Evolutionary conservation across 2,797 vertebrate species (phyloP), one percentile per base, ranked within the genome.

Genomic region (Urophycis tenuis): DNA sequence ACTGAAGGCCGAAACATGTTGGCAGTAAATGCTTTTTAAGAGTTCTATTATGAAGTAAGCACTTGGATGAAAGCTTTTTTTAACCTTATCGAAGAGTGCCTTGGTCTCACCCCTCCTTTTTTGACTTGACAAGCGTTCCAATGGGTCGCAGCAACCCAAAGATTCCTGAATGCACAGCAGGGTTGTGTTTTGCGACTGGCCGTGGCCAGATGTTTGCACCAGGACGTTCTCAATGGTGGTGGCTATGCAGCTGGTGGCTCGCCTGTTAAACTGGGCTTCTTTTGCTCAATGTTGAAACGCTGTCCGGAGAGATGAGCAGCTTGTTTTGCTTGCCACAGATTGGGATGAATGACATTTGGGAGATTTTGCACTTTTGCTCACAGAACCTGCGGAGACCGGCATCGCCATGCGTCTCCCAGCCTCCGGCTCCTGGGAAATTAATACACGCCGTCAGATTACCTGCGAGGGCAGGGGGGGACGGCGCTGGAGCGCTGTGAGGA

Each of bases 341-440:
- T 79, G 25, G 73, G 70, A n/a, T 78, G 84, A 84, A 89, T 81
- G 83, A 82, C 67, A 81, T 84, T 79, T 73, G 79, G 72, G 79
- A 74, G 60, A 29, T 29, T 67, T 29, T 3, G n/a, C n/a, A 17
- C n/a, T 41, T 41, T 12, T 22, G 34, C 31, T 60, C 0, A 71
- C 36, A 2, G 1, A 30, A n/a, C 31, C 31, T 74, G 78, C 71
- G 31, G 41, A 35, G 60, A 74, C 78, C 53, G 7, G n/a, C 35
- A 39, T 78, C 49, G n/a, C n/a, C n/a, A 73, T 60, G 72, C 71
- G 45, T 70, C 76, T 53, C 49, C 49, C 53, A n/a, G 17, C 73
- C 60, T 73, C 31, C n/a, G n/a, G 12, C 75, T 79, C 79, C 3
- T 60, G 81, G 79, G 81, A 87, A 85, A 87, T 84, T 34, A 81